Base-by-base conservation (phyloP, 2,113 vertebrate genomes). In the Tricholaema leucomelas region DNA sequence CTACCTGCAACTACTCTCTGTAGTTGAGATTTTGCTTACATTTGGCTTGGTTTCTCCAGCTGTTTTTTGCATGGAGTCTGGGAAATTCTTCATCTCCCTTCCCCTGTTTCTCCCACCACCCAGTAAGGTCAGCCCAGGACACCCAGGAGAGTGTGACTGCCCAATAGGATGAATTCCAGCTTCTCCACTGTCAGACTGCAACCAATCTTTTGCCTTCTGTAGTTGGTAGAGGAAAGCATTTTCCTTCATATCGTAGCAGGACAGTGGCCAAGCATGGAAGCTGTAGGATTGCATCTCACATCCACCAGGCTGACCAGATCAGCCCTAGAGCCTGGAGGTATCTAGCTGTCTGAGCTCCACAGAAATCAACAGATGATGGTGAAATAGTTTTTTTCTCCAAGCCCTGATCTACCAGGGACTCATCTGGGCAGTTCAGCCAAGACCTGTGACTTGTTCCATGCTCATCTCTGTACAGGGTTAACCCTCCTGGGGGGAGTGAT, bases 141-240 rank as follows among this genome's bases (percentile, higher is more conserved):
- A 2, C 10, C n/a, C 31, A n/a, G 61, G 31, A 1, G 6, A 64
- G 42, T 1, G 0, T 31, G 63, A 35, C 12, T 56, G 24, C 28
- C 21, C 0, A 0, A 17, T 19, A 46, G 35, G 52, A 19, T 46
- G 55, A 50, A 88, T 63, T 44, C 27, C 76, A 85, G 15, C 23
- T 50, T 71, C 64, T 35, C 9, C 0, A 0, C 7, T 0, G 0
- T 19, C 76, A 82, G 36, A 2, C 20, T 59, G 42, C 54, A 81
- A 55, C n/a, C 6, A 2, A 63, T n/a, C 25, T 61, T 88, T 61
- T 30, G n/a, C 15, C 46, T 61, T 58, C 25, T 59, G 56, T 56
- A 83, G 56, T 2, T 36, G 54, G 24, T 31, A 28, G 8, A 79
- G 31, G 60, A 55, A 56, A 85, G 38, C 20, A 40, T 6, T 87